Evolutionary conservation across 2,113 vertebrate species (phyloP).

Genomic region (Syngnathus scovelli): DNA sequence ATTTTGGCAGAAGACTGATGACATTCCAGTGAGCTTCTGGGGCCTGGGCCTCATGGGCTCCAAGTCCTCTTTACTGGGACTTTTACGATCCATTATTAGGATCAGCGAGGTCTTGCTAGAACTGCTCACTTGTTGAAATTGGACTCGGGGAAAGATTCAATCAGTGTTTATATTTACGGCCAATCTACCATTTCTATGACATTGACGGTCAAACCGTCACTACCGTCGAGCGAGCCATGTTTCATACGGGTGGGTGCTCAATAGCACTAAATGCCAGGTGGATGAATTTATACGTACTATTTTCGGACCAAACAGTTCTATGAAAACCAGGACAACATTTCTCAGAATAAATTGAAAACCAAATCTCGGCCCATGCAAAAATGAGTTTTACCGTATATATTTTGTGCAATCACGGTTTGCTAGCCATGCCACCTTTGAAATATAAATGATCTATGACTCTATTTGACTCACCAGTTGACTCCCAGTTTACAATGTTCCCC

Average conservation of each 20-base stretch:
- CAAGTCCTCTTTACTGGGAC: slow-evolving; percentile 6
- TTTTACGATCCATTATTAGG: neutral
- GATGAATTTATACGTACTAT: too few relatives aligned
- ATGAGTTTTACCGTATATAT: too few relatives aligned
- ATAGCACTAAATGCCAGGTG: too few relatives aligned
- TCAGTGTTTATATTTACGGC: neutral
- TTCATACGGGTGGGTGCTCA: too few relatives aligned
- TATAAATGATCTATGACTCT: too few relatives aligned
- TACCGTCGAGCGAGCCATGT: neutral
- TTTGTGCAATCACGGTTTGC: too few relatives aligned
- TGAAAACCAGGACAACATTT: too few relatives aligned
- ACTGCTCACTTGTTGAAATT: neutral
- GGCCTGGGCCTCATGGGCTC: slow-evolving; percentile 33
- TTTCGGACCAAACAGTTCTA: too few relatives aligned
- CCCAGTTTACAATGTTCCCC: slow-evolving; percentile 2
- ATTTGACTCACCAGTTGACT: neutral
- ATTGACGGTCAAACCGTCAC: neutral
- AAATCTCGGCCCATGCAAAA: too few relatives aligned
- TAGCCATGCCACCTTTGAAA: too few relatives aligned
- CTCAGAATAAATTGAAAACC: too few relatives aligned
- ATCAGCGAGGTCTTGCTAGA: neutral
- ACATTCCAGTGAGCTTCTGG: slow-evolving; percentile 46
- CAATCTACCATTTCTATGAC: neutral
- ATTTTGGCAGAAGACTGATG: slow-evolving; percentile 39
- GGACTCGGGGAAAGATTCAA: neutral